Evolutionary conservation across 2,113 vertebrate species (phyloP).

Genomic region (Uropsilus gracilis): DNA sequence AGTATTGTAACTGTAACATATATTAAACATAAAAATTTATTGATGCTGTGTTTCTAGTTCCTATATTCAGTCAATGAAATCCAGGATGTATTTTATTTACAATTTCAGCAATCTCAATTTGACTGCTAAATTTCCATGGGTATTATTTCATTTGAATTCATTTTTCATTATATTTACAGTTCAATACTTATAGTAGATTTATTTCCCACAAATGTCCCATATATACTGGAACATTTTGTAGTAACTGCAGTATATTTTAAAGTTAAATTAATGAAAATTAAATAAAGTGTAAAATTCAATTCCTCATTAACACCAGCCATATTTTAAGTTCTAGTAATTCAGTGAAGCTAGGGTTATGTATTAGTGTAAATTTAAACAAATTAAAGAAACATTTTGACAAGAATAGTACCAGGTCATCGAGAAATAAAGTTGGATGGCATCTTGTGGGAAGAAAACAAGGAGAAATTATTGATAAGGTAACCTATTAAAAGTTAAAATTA

Average conservation of each 20-base stretch:
- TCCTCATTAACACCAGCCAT: not conserved
- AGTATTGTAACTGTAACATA: not conserved
- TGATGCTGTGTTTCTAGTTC: not conserved
- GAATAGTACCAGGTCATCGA: not conserved
- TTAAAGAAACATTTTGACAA: not conserved
- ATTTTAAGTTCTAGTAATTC: not conserved
- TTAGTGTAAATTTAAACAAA: not conserved
- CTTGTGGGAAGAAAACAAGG: not conserved
- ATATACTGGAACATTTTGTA: not conserved
- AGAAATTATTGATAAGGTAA: not conserved
- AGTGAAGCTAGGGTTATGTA: rapidly evolving
- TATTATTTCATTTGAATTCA: constrained; percentile 3
- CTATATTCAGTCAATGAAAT: not conserved
- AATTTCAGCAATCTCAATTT: not conserved
- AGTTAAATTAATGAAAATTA: constrained; percentile 30
- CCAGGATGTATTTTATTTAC: not conserved
- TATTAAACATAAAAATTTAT: not conserved
- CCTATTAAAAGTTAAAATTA: not conserved
- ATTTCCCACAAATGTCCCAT: not conserved
- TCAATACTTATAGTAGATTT: not conserved
- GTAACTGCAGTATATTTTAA: not conserved
- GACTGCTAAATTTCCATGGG: not conserved
- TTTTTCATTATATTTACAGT: constrained; percentile 1
- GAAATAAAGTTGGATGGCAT: not conserved
- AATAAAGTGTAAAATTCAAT: not conserved